Percentiles rank a stretch among this genome's conserved stretches.
phyloP scores from a whole-genome alignment of 2,113 vertebrate species.

The Etheostoma cragini region DNA sequence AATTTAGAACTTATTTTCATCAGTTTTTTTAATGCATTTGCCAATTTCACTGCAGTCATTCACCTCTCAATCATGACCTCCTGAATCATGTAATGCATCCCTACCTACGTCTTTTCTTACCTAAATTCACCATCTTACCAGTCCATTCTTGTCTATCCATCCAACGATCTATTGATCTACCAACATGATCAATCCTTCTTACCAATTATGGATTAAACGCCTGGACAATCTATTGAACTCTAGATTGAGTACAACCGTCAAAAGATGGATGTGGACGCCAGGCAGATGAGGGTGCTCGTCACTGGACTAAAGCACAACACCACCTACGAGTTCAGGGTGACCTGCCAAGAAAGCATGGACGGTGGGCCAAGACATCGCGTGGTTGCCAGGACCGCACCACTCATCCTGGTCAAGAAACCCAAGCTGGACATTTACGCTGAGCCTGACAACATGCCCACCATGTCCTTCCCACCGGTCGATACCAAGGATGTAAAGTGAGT shows the following conservation, averaged over 20 bases:
- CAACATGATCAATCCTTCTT: background rate
- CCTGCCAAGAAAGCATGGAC: constrained; percentile 89
- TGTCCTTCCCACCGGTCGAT: constrained; percentile 89
- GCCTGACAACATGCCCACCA: constrained; percentile 87
- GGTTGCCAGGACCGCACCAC: constrained; percentile 89
- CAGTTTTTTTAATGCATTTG: too few species aligned
- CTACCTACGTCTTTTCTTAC: background rate
- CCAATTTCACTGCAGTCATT: constrained; percentile 2
- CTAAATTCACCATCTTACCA: background rate
- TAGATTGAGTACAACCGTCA: constrained; percentile 95
- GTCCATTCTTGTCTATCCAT: background rate
- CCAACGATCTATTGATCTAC: background rate
- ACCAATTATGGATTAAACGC: background rate
- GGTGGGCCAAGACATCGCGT: constrained; percentile 92
- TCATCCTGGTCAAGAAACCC: constrained; percentile 89
- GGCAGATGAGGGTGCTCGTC: constrained; percentile 90
- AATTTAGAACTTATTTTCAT: too few species aligned
- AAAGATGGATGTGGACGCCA: constrained; percentile 91
- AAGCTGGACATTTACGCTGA: constrained; percentile 89
- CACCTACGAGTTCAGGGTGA: constrained; percentile 93
- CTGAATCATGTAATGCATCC: background rate
- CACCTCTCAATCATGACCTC: background rate
- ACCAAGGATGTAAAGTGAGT: constrained; percentile 90
- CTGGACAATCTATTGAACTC: background rate
- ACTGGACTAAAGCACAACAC: constrained; percentile 90